Conservation (phyloP, 2,113 vertebrate species). For the Gila orcuttii region DNA sequence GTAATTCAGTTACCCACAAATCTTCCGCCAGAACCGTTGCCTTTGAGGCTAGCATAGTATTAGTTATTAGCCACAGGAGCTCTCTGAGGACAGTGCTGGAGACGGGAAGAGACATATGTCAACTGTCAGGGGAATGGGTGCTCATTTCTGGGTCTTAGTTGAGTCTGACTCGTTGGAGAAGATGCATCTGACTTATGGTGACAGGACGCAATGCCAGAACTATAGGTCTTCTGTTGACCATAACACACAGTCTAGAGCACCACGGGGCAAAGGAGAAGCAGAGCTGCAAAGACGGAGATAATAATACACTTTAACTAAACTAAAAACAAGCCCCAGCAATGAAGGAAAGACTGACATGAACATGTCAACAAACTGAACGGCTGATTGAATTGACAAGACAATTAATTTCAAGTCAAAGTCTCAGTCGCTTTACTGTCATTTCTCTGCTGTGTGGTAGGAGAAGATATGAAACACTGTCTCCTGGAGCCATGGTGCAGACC, state of each 20-base stretch:
- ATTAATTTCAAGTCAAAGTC: slow-evolving; percentile 20
- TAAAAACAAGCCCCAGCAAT: slow-evolving; percentile 1
- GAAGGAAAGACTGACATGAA: slow-evolving; percentile 9
- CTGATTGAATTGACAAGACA: slow-evolving; percentile 30
- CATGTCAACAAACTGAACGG: not conserved
- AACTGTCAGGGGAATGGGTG: slow-evolving; percentile 34
- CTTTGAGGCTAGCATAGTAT: slow-evolving; percentile 13
- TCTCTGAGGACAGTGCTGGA: not conserved
- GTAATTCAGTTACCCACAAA: slow-evolving; percentile 41
- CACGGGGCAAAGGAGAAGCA: not conserved
- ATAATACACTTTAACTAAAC: not conserved
- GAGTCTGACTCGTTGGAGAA: not conserved
- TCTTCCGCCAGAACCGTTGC: slow-evolving; percentile 16
- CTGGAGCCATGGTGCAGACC: slow-evolving; percentile 6
- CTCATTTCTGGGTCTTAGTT: slow-evolving; percentile 16
- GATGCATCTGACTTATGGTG: slow-evolving; percentile 18
- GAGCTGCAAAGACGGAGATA: not conserved
- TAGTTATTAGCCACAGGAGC: slow-evolving; percentile 30
- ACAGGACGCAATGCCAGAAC: not conserved
- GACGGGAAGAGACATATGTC: slow-evolving; percentile 17
- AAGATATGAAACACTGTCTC: slow-evolving; percentile 19
- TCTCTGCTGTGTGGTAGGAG: slow-evolving; percentile 1
- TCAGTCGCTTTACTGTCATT: slow-evolving; percentile 11
- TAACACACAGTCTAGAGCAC: not conserved
- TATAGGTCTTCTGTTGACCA: slow-evolving; percentile 25